Base-by-base conservation (phyloP, 2,797 vertebrate species). In the Phrynocephalus vlangalii region DNA sequence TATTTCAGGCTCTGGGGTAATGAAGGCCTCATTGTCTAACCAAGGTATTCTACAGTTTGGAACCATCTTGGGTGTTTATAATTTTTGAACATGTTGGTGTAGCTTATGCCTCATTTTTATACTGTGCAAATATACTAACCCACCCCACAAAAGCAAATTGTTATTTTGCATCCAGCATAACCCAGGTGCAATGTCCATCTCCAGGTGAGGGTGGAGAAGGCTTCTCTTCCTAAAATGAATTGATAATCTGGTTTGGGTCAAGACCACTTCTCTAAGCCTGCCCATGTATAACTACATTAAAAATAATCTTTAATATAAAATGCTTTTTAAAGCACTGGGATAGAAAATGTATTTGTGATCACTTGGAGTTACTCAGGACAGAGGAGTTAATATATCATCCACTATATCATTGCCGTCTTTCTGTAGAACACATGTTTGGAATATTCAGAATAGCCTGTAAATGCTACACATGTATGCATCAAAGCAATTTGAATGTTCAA, bases 341-440 rank as follows among this genome's bases (percentile, higher is more conserved):
- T 15, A 72, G 20, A 33, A 72, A 28, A 77, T 26, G 11, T 78
- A 66, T 22, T 26, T 63, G 60, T 15, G 60, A 63, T 63, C 20
- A 63, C 60, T 63, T 63, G 60, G 60, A 63, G 5, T 56, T 56
- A 56, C 13, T 56, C 52, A 56, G 52, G 52, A 56, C 20, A 63
- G 60, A 63, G 3, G 60, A 20, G 18, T 20, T 63, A 18, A 18
- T 63, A 63, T 63, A 63, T 63, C 60, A 63, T 16, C 76, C 6
- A n/a, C 48, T 56, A 8, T 20, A 20, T 56, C 52, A 15, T 56
- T 56, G 52, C 52, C 10, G 52, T 28, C 5, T 67, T 67, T 28
- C n/a, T 76, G 78, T 22, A 0, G 0, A 60, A 26, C 28, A 0
- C n/a, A 80, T 86, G 10, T 13, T 20, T 85, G 26, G 60, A 28